phyloP scores from a whole-genome alignment of 2,113 vertebrate genomes.

The Erythrolamprus reginae region DNA sequence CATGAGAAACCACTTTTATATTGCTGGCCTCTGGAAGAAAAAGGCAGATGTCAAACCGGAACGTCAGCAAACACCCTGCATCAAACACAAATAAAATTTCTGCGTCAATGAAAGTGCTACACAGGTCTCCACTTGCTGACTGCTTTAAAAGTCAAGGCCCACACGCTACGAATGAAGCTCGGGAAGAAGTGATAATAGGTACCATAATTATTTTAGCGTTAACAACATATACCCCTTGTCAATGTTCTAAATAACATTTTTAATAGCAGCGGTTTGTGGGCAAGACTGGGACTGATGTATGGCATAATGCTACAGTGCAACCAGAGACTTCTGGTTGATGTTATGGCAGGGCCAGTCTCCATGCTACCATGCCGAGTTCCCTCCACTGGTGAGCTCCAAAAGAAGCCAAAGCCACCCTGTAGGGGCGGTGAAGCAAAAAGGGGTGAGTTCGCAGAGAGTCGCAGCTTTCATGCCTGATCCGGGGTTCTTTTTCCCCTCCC shows the following conservation, averaged over 20 bases:
- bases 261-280: background rate
- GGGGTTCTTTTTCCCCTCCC: too few relatives aligned
- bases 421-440: too few relatives aligned
- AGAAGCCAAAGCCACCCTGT: too few relatives aligned
- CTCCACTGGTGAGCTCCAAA: too few relatives aligned
- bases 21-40: conserved; percentile 69
- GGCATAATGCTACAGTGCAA: background rate
- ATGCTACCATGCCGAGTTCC: too few relatives aligned
- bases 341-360: too few relatives aligned
- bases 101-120: background rate
- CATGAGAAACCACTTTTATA: conserved; percentile 82
- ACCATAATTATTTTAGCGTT: background rate
- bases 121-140: background rate
- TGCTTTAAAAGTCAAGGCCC: background rate
- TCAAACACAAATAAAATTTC: background rate
- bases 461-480: too few relatives aligned
- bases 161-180: background rate
- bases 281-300: background rate
- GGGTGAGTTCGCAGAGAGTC: too few relatives aligned
- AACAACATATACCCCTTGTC: background rate
- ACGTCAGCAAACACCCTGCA: background rate
- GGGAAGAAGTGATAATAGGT: background rate
- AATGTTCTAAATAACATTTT: too few relatives aligned
- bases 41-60: background rate
- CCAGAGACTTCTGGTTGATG: background rate